Evolutionary conservation across 2,888 invertebrate genomes (phyloP).

Genomic region (Aphodius granarius): DNA sequence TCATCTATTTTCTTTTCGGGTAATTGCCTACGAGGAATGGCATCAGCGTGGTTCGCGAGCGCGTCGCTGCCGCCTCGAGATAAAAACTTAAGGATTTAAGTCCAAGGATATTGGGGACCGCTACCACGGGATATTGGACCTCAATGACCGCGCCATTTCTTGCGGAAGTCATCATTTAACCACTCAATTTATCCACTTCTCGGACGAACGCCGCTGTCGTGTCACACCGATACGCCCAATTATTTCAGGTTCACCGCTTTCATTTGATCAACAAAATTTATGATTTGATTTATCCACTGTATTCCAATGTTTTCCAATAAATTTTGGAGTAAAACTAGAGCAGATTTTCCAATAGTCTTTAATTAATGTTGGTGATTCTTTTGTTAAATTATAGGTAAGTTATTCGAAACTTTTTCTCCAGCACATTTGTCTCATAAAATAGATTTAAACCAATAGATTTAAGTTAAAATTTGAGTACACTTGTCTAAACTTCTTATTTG

Average conservation of each 20-base stretch:
- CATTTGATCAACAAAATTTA: background rate
- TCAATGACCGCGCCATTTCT: background rate
- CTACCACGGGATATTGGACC: background rate
- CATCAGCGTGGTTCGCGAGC: background rate
- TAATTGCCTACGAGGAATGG: background rate
- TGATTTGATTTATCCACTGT: too few species aligned
- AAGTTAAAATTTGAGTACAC: too few species aligned
- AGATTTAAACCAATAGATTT: too few species aligned
- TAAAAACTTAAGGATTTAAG: background rate
- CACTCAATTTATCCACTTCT: background rate
- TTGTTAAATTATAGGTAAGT: too few species aligned
- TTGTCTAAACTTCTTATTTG: background rate
- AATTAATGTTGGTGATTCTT: too few species aligned
- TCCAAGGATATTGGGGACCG: background rate
- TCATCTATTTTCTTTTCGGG: background rate
- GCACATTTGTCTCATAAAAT: too few species aligned
- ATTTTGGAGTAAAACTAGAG: too few species aligned
- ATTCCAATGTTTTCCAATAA: too few species aligned
- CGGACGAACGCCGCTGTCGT: background rate
- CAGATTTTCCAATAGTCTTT: too few species aligned
- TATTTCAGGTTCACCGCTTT: background rate
- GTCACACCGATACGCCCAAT: background rate
- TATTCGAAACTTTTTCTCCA: too few species aligned
- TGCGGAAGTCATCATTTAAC: background rate
- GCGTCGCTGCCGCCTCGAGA: background rate